Evolutionary conservation across 1,140 invertebrate genomes (phyloP), one percentile per base, ranked within the genome.

Genomic region (Euwallacea similis): DNA sequence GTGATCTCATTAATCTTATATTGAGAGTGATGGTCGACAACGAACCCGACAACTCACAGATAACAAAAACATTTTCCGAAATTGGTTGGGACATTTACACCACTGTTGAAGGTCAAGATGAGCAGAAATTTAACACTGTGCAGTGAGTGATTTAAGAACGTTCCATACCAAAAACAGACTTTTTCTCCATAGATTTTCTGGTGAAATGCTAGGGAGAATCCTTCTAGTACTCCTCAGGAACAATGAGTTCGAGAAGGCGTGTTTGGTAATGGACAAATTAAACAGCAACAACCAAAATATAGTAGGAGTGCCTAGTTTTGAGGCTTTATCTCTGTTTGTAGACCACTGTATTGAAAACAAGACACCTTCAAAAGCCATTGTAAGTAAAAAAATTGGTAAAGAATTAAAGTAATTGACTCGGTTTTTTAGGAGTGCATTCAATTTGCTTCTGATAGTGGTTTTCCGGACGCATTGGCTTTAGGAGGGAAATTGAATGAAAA

Each of bases 1-100:
- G 87, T 67, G 85, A 81, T 62, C 76, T 89, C 0, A 66, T 91
- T 0, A 82, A 84, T 41, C 77, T 80, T 11, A 77, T 90, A 0
- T 76, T 90, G 0, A 78, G 83, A 33, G 86, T 87, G 8, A 87
- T 89, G 84, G 71, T 83, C 44, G 77, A 87, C 82, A 87, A 88
- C 85, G 81, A 83, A 75, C 15, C 68, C 2, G 75, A 81, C 0
- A 60, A 76, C 4, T 76, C 79, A 0, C 72, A 81, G 46, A 73
- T 86, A 7, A 71, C 77, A 2, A 76, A 81, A 54, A 79, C 82
- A 69, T 85, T 87, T 78, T 78, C 79, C n/a, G 80, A 83, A 33
- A 85, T 88, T 60, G 85, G 82, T 0, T 83, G 83, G 81, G 83
- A 84, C 71, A 83, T 88, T 78, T 88, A 82, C 79, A 78, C 77